A percentile compares a stretch with the other conserved stretches of the same genome.
Evolutionary conservation across 2,888 invertebrate genomes (phyloP).

Genomic region (Reticulitermes lucifugus): DNA sequence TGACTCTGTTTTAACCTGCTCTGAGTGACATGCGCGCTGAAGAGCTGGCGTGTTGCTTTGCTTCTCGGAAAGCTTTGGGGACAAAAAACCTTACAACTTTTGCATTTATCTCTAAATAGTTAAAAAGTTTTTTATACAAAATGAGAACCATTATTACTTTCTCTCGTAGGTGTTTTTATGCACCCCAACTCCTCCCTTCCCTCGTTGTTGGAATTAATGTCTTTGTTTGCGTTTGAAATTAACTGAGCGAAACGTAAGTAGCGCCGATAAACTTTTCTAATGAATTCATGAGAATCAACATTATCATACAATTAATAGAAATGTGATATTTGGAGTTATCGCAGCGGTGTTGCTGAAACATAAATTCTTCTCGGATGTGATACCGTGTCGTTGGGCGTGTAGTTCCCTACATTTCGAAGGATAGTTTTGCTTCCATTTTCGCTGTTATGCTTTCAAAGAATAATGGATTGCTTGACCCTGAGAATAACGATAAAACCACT

Average conservation of each 20-base stretch:
- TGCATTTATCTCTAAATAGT: neutral
- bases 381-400: no score
- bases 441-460: no score
- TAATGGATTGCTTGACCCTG: no score
- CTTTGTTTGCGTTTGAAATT: conserved; percentile 21
- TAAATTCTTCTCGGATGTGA: neutral
- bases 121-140: neutral
- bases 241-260: neutral
- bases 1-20: no score
- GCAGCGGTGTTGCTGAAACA: no score
- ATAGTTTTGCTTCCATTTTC: no score
- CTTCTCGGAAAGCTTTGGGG: no score
- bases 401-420: no score
- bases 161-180: neutral
- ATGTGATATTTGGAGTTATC: neutral
- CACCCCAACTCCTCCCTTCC: neutral
- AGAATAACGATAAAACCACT: no score
- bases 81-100: neutral
- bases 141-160: neutral
- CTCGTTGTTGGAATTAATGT: conserved; percentile 2
- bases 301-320: neutral
- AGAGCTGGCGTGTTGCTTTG: no score
- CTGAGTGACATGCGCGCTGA: no score
- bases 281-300: neutral
- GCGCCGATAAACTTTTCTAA: neutral